Conservation (phyloP, 2,113 vertebrate genomes). For the Clarias magur region DNA sequence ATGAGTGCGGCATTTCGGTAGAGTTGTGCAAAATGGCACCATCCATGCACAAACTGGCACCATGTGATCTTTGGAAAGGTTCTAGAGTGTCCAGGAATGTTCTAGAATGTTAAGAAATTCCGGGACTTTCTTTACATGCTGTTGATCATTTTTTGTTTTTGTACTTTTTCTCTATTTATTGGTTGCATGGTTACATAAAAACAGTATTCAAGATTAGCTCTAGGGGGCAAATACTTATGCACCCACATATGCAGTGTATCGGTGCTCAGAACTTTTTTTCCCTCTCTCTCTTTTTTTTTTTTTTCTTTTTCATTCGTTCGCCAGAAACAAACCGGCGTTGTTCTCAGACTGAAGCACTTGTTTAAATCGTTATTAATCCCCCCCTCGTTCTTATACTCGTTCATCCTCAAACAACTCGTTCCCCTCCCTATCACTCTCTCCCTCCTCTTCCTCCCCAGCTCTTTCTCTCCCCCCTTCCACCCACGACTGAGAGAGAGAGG, state of each 20-base stretch:
- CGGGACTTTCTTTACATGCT: neutral
- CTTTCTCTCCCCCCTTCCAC: neutral
- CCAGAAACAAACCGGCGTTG: constrained; percentile 61
- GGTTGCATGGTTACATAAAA: neutral
- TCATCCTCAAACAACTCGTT: constrained; percentile 4
- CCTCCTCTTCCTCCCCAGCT: neutral
- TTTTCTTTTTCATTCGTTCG: constrained; percentile 24
- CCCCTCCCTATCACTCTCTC: constrained; percentile 4
- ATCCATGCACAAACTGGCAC: neutral
- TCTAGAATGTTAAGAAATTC: neutral
- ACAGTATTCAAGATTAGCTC: neutral
- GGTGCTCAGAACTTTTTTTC: constrained; percentile 26
- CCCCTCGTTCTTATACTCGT: constrained; percentile 7
- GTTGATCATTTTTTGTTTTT: neutral
- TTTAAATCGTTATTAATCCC: constrained; percentile 56
- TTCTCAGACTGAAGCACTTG: constrained; percentile 44
- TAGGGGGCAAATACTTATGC: neutral
- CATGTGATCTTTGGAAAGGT: neutral
- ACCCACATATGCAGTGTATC: neutral
- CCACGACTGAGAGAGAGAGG: neutral
- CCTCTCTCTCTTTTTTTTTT: constrained; percentile 27
- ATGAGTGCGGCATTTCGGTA: neutral
- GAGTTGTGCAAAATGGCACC: neutral
- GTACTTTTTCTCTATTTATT: neutral
- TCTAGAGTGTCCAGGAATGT: neutral